These are phyloP conservation scores for Euwallacea similis DNA, from an alignment of 1,140 invertebrate genomes.

Conservation along the genomic window DNA sequence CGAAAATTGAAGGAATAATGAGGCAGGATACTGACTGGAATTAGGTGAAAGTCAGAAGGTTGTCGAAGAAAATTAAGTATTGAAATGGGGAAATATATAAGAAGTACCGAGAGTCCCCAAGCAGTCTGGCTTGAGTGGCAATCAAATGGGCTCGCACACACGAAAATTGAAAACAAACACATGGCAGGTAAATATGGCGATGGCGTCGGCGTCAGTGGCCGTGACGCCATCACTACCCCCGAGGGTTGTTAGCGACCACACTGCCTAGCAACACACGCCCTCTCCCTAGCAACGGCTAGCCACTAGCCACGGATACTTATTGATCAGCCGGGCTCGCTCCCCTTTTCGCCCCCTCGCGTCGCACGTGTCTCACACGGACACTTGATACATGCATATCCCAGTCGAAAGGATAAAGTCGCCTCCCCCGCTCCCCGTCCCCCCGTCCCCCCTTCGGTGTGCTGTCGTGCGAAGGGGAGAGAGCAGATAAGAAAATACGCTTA, in stretches of 20 bases:
- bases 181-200: constrained; percentile 55
- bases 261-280: constrained; percentile 55
- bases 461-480: constrained; percentile 26
- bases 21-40: too few species aligned
- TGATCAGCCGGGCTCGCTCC: constrained; percentile 49
- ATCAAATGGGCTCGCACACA: constrained; percentile 22
- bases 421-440: background rate
- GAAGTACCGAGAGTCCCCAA: background rate
- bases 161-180: constrained; percentile 55
- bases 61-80: too few species aligned
- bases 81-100: background rate
- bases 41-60: too few species aligned
- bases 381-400: constrained; percentile 48
- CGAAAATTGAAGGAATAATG: background rate
- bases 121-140: constrained; percentile 11
- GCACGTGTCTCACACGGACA: constrained; percentile 45
- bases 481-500: constrained; percentile 38
- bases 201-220: constrained; percentile 42
- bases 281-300: constrained; percentile 57
- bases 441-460: constrained; percentile 1
- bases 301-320: constrained; percentile 57
- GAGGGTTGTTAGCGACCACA: constrained; percentile 57
- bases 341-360: constrained; percentile 25
- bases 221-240: constrained; percentile 55
- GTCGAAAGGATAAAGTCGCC: constrained; percentile 43